phyloP scores from a whole-genome alignment of 2,888 invertebrate genomes.

The Frankliniella fusca region DNA sequence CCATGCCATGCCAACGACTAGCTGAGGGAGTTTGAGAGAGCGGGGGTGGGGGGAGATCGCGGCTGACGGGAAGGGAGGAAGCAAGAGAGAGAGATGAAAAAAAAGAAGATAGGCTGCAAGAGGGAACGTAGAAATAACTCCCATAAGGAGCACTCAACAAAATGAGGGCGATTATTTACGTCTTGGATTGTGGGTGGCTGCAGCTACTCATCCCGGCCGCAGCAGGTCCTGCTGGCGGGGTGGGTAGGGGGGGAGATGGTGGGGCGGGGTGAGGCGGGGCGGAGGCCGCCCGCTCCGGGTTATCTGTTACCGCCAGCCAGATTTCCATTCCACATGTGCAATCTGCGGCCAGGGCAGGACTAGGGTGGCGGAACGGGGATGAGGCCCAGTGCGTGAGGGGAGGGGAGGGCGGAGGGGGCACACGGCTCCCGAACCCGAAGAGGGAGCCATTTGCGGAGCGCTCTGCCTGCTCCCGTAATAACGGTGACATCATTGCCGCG shows the following conservation, averaged over 20 bases:
- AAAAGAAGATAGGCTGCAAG: background rate
- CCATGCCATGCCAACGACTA: no score
- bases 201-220: no score
- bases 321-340: constrained; percentile 10
- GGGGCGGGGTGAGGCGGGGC: no score
- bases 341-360: background rate
- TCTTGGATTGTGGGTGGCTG: background rate
- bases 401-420: background rate
- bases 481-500: background rate
- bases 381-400: no score
- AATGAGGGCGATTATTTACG: constrained; percentile 12
- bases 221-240: no score
- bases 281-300: background rate
- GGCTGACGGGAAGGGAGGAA: background rate
- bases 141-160: background rate
- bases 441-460: background rate
- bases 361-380: no score
- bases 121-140: constrained; percentile 3
- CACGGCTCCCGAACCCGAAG: background rate
- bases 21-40: background rate
- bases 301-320: constrained; percentile 17
- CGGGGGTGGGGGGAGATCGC: background rate
- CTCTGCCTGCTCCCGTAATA: background rate
- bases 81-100: background rate
- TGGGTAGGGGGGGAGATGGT: no score